Percentiles rank a stretch among this genome's conserved stretches.
phyloP scores from a whole-genome alignment of 2,888 invertebrate species.

The Herminia tarsipennalis region DNA sequence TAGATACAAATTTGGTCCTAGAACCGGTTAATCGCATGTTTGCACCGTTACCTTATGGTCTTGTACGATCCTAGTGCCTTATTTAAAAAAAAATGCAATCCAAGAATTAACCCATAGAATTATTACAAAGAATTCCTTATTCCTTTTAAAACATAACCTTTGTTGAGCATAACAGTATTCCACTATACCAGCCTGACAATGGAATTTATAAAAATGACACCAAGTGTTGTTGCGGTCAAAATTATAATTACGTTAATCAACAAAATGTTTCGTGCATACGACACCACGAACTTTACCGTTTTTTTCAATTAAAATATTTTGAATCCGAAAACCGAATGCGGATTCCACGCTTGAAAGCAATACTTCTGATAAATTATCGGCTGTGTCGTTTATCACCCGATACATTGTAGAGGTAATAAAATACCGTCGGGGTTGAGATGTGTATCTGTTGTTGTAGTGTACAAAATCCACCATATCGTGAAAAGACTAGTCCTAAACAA shows the following conservation, averaged over 20 bases:
- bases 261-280: constrained; percentile 12
- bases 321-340: constrained; percentile 26
- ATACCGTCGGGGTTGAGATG: constrained; percentile 36
- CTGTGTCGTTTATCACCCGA: constrained; percentile 39
- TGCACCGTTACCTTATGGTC: constrained; percentile 22
- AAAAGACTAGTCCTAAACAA: too few species aligned
- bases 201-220: too few species aligned
- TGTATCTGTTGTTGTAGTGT: constrained; percentile 29
- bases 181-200: too few species aligned
- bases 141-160: too few species aligned
- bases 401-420: constrained; percentile 42
- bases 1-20: constrained; percentile 26
- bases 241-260: constrained; percentile 11
- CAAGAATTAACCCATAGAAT: too few species aligned
- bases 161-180: too few species aligned
- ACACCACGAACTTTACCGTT: constrained; percentile 21
- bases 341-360: constrained; percentile 39
- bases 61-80: too few species aligned
- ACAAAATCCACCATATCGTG: constrained; percentile 15
- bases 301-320: constrained; percentile 39
- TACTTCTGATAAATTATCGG: constrained; percentile 47
- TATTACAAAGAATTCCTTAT: too few species aligned
- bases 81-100: background rate
- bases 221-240: background rate
- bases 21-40: constrained; percentile 37